Evolutionary conservation across 2,888 invertebrate species (phyloP).

Genomic region (Rugalucina vietnamica): DNA sequence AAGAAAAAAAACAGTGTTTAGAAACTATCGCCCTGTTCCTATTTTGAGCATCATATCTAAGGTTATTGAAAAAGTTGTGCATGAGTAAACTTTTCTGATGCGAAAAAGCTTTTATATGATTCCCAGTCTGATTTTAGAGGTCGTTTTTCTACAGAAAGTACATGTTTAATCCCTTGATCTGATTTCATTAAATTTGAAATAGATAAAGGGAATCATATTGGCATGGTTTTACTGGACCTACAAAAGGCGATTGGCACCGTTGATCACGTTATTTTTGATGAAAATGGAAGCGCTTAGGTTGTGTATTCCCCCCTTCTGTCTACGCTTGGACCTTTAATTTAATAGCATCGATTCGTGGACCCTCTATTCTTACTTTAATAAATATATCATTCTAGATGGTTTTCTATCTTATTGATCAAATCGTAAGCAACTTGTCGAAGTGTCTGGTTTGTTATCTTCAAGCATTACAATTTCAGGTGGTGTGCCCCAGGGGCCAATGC

Average conservation of each 20-base stretch:
- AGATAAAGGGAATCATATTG: constrained; percentile 13
- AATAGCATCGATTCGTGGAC: no score
- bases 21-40: no score
- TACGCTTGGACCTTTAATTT: no score
- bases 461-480: background rate
- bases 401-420: background rate
- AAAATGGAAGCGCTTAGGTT: background rate
- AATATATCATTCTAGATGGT: background rate
- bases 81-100: background rate
- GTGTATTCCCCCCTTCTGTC: no score
- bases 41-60: background rate
- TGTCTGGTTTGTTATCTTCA: background rate
- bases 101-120: background rate
- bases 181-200: constrained; percentile 6
- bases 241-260: background rate
- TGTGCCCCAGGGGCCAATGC: background rate
- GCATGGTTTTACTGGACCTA: constrained; percentile 8
- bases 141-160: background rate
- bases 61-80: background rate
- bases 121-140: background rate
- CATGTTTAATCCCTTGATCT: constrained; percentile 9
- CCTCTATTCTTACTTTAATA: no score
- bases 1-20: background rate
- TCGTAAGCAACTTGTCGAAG: background rate
- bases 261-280: background rate